Base-by-base conservation (phyloP, 1,140 invertebrate genomes). In the Paralvinella palmiformis region DNA sequence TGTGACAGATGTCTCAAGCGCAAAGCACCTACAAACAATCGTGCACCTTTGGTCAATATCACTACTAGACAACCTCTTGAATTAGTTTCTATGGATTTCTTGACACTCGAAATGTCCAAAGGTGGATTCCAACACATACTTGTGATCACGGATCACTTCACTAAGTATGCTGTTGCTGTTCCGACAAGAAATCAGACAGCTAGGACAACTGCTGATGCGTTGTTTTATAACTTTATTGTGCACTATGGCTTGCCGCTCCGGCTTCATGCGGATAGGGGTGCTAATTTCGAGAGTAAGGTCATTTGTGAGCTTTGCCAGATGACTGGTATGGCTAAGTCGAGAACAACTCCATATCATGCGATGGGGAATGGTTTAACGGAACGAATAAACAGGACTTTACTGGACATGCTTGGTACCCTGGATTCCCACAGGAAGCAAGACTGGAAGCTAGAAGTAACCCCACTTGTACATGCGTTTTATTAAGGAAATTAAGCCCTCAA, bases 61-160 rank as follows among this genome's bases (percentile, higher is more conserved):
- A 7, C 7, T 24, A 27, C 58, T 15, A 10, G 24, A 6, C 17
- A 60, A 22, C 58, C 58, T 7, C 20, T 60, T 2, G 58, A 45
- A n/a, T 27, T 60, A 22, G 35, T 60, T 2, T 60, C 24, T 27
- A 36, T 29, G 13, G 56, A 58, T 24, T 58, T 24, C 44, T 32
- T 60, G 24, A 27, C 58, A n/a, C 41, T 48, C 3, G 58, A 60
- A 32, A 5, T 37, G 44, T 60, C 58, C 7, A 60, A 60, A 24
- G 58, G 58, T 41, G 35, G 35, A 10, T 27, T 60, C 27, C 33
- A 60, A 32, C 10, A 77, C 66, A 70, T 80, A 5, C 52, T 80
- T 13, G 76, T 75, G 0, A 63, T 79, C 27, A 71, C 73, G 55
- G 77, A 81, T 62, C 58, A 71, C 63, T 83, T 82, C 64, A 81